A percentile compares a stretch with the other conserved stretches of the same genome.
Evolutionary conservation across 2,888 invertebrate species (phyloP).

Genomic region (Leptopilina syphax): DNA sequence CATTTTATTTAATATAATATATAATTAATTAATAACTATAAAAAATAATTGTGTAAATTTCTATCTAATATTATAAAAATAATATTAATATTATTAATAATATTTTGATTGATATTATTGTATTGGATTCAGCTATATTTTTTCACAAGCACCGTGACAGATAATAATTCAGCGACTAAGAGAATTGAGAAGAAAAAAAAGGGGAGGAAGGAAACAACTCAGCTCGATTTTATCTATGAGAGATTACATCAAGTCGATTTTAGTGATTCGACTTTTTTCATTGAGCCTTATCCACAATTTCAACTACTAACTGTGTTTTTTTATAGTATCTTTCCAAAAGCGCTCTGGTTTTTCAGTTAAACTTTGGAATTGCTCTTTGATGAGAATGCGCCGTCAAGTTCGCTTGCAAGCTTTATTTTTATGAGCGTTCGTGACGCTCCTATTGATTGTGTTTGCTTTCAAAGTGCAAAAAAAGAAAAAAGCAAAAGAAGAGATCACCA

Average conservation of each 20-base stretch:
- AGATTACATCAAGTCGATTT: conserved; percentile 61
- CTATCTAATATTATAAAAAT: no score
- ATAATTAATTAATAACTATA: no score
- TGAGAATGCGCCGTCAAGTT: conserved; percentile 65
- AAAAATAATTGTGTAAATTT: no score
- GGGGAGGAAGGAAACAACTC: conserved; percentile 57
- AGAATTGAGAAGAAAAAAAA: not conserved
- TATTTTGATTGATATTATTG: no score
- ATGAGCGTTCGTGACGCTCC: conserved; percentile 60
- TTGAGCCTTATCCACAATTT: conserved; percentile 60
- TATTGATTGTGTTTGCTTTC: conserved; percentile 61
- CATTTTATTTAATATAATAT: no score
- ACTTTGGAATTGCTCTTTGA: conserved; percentile 64
- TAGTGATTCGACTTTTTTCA: conserved; percentile 48
- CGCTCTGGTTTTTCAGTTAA: conserved; percentile 42
- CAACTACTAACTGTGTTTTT: conserved; percentile 53
- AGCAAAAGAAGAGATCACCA: not conserved
- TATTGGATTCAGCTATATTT: not conserved
- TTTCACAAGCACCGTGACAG: not conserved
- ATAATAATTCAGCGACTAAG: not conserved
- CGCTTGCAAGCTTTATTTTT: conserved; percentile 62
- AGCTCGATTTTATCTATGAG: conserved; percentile 66
- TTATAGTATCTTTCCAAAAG: conserved; percentile 63
- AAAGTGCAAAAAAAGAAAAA: not conserved
- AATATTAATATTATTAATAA: not conserved